Conservation (phyloP, 2,113 vertebrate species). For the Eonycteris spelaea region DNA sequence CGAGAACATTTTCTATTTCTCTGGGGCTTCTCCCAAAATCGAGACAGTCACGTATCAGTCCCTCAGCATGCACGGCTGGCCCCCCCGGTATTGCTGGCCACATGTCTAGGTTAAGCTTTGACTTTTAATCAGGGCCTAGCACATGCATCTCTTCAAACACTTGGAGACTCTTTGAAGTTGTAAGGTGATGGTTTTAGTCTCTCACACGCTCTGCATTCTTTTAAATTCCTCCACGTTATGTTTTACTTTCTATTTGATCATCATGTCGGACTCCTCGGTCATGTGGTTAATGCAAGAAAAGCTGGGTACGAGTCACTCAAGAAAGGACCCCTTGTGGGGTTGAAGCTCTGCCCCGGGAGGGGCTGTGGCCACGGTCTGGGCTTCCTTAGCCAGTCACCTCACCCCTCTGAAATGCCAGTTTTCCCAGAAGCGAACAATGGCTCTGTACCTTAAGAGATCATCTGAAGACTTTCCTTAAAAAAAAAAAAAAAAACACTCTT, state of each 20-base stretch:
- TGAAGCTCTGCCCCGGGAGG: too few species aligned
- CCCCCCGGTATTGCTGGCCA: accelerated
- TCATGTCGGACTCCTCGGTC: neutral
- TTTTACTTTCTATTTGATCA: neutral
- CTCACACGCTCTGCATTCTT: neutral
- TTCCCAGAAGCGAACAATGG: neutral
- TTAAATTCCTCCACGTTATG: neutral
- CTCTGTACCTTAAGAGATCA: neutral
- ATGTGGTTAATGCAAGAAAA: neutral
- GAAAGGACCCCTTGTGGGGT: neutral
- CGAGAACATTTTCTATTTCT: neutral
- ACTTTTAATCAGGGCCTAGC: neutral
- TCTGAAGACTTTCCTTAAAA: neutral
- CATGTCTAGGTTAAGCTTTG: neutral
- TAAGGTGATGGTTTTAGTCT: neutral
- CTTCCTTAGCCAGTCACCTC: accelerated
- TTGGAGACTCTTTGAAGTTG: neutral
- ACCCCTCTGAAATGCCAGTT: neutral
- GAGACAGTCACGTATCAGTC: neutral
- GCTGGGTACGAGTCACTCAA: too few species aligned
- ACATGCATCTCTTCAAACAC: neutral
- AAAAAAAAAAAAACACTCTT: neutral
- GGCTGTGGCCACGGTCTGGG: too few species aligned
- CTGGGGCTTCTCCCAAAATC: neutral
- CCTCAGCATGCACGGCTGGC: too few species aligned